These are phyloP conservation scores for Tragelaphus strepsiceros DNA, from an alignment of 2,113 vertebrate genomes.

Conservation along the genomic window DNA sequence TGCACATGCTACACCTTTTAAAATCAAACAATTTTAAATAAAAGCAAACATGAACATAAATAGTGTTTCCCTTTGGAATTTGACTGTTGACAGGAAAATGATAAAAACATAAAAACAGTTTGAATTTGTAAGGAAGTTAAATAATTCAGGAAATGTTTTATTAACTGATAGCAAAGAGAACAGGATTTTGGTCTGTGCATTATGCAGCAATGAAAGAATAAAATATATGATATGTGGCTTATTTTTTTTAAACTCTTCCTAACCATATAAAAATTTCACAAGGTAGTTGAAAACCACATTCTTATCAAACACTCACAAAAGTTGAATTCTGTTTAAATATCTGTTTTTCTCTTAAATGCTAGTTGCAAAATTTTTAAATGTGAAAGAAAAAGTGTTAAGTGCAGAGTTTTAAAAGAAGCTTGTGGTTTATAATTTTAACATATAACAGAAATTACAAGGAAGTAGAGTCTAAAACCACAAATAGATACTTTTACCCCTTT, in stretches of 20 bases:
- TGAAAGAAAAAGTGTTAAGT: slow-evolving; percentile 61
- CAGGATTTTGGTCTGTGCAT: slow-evolving; percentile 74
- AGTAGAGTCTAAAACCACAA: slow-evolving; percentile 52
- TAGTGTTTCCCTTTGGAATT: slow-evolving; percentile 55
- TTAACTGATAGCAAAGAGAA: slow-evolving; percentile 81
- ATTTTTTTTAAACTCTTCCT: slow-evolving; percentile 70
- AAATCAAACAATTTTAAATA: slow-evolving; percentile 68
- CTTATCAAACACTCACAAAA: slow-evolving; percentile 77
- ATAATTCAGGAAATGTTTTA: slow-evolving; percentile 85
- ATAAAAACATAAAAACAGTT: slow-evolving; percentile 66
- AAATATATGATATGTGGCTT: slow-evolving; percentile 72
- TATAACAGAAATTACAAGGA: slow-evolving; percentile 72
- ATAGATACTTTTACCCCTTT: not conserved
- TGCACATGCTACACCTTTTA: slow-evolving; percentile 53
- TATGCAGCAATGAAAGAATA: slow-evolving; percentile 73
- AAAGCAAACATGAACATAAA: slow-evolving; percentile 66
- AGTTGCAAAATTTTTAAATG: slow-evolving; percentile 62
- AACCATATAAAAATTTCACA: slow-evolving; percentile 77
- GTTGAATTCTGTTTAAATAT: slow-evolving; percentile 69
- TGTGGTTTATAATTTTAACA: slow-evolving; percentile 74
- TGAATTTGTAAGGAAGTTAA: slow-evolving; percentile 77
- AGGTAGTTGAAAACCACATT: slow-evolving; percentile 79
- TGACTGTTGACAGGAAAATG: slow-evolving; percentile 64
- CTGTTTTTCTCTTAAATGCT: slow-evolving; percentile 59
- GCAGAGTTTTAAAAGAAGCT: slow-evolving; percentile 26